phyloP scores from a whole-genome alignment of 2,888 invertebrate species.

The Volucella inflata region DNA sequence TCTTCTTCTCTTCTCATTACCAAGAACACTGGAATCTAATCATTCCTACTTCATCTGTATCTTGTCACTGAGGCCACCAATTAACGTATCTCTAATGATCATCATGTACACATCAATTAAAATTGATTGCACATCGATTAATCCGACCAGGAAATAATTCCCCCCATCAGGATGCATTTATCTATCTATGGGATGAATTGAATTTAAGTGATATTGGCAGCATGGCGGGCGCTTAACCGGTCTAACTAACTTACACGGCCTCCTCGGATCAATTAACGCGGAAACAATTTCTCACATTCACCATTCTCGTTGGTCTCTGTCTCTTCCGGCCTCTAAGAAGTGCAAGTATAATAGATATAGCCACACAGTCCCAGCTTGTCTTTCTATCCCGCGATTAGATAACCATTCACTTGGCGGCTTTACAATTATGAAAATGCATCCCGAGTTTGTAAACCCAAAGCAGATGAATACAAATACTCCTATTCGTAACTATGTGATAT shows the following conservation, averaged over 20 bases:
- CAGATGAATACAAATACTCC: too few relatives aligned
- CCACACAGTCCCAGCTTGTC: constrained; percentile 6
- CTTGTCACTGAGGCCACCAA: constrained; percentile 39
- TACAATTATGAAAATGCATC: constrained; percentile 44
- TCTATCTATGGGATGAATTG: constrained; percentile 56
- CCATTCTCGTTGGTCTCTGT: constrained; percentile 22
- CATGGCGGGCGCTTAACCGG: constrained; percentile 56
- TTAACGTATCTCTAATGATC: constrained; percentile 52
- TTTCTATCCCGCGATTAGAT: constrained; percentile 46
- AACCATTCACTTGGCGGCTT: constrained; percentile 42
- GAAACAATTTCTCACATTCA: constrained; percentile 69
- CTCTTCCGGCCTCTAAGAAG: constrained; percentile 62
- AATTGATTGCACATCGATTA: constrained; percentile 61
- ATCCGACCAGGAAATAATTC: constrained; percentile 68
- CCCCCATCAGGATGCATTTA: constrained; percentile 42
- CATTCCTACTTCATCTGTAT: constrained; percentile 5
- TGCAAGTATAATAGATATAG: too few relatives aligned
- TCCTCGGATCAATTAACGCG: constrained; percentile 66
- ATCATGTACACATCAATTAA: constrained; percentile 67
- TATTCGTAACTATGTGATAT: constrained; percentile 10
- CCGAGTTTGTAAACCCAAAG: not conserved
- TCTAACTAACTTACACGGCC: constrained; percentile 15
- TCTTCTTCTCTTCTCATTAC: not conserved
- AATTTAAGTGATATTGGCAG: constrained; percentile 57
- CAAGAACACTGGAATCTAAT: not conserved